phyloP scores from a whole-genome alignment of 2,113 vertebrate genomes.

The Oryzias melastigma region DNA sequence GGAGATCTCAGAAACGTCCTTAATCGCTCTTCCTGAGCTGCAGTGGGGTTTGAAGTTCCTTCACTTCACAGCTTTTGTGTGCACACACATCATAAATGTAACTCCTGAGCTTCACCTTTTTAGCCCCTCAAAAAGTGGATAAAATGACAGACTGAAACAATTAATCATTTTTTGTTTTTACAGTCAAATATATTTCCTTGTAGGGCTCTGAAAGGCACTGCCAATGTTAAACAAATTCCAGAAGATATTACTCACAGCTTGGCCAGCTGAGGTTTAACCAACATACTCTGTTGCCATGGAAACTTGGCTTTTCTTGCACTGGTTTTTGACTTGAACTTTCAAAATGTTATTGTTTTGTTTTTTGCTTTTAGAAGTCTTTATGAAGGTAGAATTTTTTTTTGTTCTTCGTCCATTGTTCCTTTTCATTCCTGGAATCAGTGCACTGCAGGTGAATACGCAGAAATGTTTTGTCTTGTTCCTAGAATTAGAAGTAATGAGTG shows the following conservation, averaged over 20 bases:
- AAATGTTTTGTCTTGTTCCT: too few species aligned
- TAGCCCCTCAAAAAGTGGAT: conserved; percentile 5
- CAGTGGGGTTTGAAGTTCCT: background rate
- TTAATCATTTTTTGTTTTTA: too few species aligned
- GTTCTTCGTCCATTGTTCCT: too few species aligned
- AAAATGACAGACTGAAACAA: too few species aligned
- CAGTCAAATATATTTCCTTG: too few species aligned
- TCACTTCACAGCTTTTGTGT: background rate
- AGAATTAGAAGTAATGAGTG: too few species aligned
- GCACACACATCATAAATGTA: conserved; percentile 15
- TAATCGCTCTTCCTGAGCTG: conserved; percentile 44
- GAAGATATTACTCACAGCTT: conserved; percentile 32
- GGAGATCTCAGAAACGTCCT: conserved; percentile 29
- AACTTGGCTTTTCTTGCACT: background rate
- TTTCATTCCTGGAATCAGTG: too few species aligned
- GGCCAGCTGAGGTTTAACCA: conserved; percentile 1
- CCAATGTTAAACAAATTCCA: conserved; percentile 31
- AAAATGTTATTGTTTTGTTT: too few species aligned
- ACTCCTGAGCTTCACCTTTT: background rate
- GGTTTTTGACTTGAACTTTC: background rate
- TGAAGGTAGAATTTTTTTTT: too few species aligned
- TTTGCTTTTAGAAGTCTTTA: too few species aligned
- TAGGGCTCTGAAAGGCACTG: conserved; percentile 14
- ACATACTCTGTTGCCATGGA: conserved; percentile 13
- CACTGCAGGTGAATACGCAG: too few species aligned